phyloP scores from a whole-genome alignment of 2,113 vertebrate species.

The Myotis brandtii region DNA sequence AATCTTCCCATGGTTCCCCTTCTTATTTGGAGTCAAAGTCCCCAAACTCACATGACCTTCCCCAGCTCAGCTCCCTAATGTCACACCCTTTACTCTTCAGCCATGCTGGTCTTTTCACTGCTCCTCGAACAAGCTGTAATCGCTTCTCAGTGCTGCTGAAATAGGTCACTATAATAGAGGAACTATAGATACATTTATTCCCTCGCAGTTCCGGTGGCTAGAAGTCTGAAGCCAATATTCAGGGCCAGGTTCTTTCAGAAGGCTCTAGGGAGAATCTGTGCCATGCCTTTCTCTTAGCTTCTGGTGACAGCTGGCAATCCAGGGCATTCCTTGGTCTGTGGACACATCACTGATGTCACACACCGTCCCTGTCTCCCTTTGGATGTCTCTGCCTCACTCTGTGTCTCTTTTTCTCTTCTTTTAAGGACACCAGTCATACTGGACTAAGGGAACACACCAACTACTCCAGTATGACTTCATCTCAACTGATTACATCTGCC shows the following conservation, averaged over 20 bases:
- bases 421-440: not conserved
- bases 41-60: not conserved
- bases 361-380: not conserved
- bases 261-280: not conserved
- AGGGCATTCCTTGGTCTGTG: not conserved
- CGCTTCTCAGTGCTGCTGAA: not conserved
- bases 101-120: not conserved
- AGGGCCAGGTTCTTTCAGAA: not conserved
- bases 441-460: not conserved
- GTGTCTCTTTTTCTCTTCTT: not conserved
- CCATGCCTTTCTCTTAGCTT: not conserved
- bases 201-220: not conserved
- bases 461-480: too few species aligned
- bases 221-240: not conserved
- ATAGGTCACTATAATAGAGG: not conserved
- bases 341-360: not conserved
- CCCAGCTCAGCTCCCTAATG: not conserved
- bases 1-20: not conserved
- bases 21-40: not conserved
- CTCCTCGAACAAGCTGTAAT: not conserved
- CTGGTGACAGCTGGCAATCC: not conserved
- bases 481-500: not conserved
- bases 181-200: not conserved
- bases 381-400: not conserved
- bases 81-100: not conserved